phyloP scores from a whole-genome alignment of 2,113 vertebrate genomes.

The Fukomys damarensis region DNA sequence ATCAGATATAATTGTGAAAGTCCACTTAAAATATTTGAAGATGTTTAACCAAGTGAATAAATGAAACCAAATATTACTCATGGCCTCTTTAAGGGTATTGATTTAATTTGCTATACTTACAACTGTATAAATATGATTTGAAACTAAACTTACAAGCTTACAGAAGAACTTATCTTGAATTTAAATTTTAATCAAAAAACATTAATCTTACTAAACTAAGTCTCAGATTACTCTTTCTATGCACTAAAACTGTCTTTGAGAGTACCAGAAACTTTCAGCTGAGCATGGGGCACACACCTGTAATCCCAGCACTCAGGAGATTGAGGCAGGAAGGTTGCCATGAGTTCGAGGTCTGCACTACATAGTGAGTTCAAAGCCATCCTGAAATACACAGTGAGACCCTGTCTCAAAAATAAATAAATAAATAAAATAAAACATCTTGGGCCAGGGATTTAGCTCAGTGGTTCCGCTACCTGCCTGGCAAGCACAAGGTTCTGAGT shows the following conservation, averaged over 20 bases:
- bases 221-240: neutral
- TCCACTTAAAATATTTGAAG: constrained; percentile 35
- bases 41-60: constrained; percentile 33
- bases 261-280: neutral
- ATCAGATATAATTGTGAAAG: neutral
- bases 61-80: neutral
- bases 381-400: neutral
- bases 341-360: neutral
- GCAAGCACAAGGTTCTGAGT: too few relatives aligned
- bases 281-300: neutral
- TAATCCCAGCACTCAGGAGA: neutral
- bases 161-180: neutral
- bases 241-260: neutral
- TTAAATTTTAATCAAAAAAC: constrained; percentile 13
- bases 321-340: neutral
- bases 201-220: neutral
- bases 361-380: neutral
- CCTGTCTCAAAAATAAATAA: neutral
- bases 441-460: too few relatives aligned
- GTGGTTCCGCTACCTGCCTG: too few relatives aligned
- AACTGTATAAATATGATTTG: neutral
- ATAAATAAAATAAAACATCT: too few relatives aligned
- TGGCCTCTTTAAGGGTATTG: neutral
- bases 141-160: constrained; percentile 27
- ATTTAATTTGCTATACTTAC: constrained; percentile 5